Evolutionary conservation across 2,888 invertebrate species (phyloP), one percentile per base, ranked within the genome.

Genomic region (Flexamia atlantica): DNA sequence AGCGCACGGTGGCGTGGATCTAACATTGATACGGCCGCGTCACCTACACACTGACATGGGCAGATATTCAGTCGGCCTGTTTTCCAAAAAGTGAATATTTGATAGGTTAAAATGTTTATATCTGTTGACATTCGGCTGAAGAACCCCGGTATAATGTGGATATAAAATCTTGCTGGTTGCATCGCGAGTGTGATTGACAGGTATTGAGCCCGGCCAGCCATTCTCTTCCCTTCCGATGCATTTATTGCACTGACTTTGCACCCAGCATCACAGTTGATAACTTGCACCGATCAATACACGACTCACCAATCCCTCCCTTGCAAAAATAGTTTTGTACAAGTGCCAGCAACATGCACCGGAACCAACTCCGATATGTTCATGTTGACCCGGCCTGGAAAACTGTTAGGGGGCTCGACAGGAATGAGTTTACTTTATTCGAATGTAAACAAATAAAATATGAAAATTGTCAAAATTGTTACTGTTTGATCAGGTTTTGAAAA

Each of bases 31-130:
- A 76, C 40, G 23, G 76, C 40, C 28, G 28, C 76, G 76, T 76
- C 76, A 76, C 76, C 50, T 42, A 76, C 76, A 46, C 57, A 17
- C 79, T 76, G 76, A 50, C 76, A 76, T 5, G 20, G 57, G n/a
- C 79, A 57, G 79, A 79, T 79, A 79, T 57, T 36, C 76, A 28
- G 28, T 20, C 36, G 14, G 79, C 32, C n/a, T 76, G 40, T 76
- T 79, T 79, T 30, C 57, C 36, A 36, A 36, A 79, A 79, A 79
- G 79, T 79, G 79, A 79, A 79, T 79, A 79, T 79, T 79, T 79
- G 79, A 79, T 79, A 79, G 79, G 79, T 79, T 79, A 79, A 79
- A 79, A 79, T 79, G 79, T 79, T 53, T 79, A 79, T 76, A 76
- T 76, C 74, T 76, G 74, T 76, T 76, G 74, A 76, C 74, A 76